Evolutionary conservation across 2,797 vertebrate species (phyloP), one percentile per base, ranked within the genome.

Genomic region (Sebastes elongatus): DNA sequence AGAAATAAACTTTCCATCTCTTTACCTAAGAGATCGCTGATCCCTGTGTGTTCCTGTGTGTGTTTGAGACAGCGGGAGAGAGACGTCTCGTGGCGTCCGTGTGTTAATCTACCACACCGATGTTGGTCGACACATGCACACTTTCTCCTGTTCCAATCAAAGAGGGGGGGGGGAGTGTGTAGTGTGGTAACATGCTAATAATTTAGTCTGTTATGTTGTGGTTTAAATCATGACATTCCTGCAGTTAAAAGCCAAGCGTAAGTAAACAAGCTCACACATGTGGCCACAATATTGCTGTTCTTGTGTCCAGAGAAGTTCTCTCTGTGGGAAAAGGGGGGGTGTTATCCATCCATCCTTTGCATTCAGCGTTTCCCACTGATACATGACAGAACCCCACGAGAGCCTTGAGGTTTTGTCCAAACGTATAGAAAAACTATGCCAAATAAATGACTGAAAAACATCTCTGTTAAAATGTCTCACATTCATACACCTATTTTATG

Each of bases 251-350:
- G 92, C 85, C 86, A 84, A 90, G 90, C 28, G 53, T 83, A 92
- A 93, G 92, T 94, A 94, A 95, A 95, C 92, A 94, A 87, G 88
- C 93, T 92, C 82, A 89, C 90, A 94, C 94, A 95, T 95, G 92
- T 95, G 94, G 92, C 88, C 81, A 70, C 93, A 94, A 93, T 85
- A 94, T 93, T 95, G 90, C 80, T 75, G 80, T 80, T 84, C 60
- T 67, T 91, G 74, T 86, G 86, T 88, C 85, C 89, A 84, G 82
- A 86, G 71, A 90, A 66, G 76, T 71, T 87, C 66, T 81, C 56
- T 88, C 65, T 80, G 70, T 89, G 85, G 85, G 76, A 80, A 90
- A 84, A 80, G 18, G 46, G 49, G 76, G 49, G 76, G 60, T 76
- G 67, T 77, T 90, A 73, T 87, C 71, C 85, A 73, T 87, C 71